These are phyloP conservation scores for Acanthurus tractus DNA, from an alignment of 2,797 vertebrate species.

Conservation along the genomic window DNA sequence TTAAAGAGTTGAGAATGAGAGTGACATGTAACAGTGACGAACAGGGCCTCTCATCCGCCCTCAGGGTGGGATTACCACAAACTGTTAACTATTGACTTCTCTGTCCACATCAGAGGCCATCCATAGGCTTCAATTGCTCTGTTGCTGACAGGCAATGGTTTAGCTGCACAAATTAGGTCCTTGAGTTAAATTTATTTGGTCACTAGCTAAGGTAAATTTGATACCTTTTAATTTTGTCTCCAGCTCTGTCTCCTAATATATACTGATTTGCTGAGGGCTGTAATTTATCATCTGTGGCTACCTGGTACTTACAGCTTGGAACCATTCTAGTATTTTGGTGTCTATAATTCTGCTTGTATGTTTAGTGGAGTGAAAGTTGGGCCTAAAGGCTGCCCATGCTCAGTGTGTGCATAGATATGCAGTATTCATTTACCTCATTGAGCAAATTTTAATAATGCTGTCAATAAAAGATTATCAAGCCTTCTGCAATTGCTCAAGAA, in stretches of 20 bases:
- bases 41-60: slow-evolving; percentile 41
- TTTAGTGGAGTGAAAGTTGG: slow-evolving; percentile 45
- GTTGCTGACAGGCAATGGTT: slow-evolving; percentile 64
- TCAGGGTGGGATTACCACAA: slow-evolving; percentile 59
- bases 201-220: slow-evolving; percentile 35
- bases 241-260: slow-evolving; percentile 51
- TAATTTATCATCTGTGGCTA: slow-evolving; percentile 69
- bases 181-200: slow-evolving; percentile 56
- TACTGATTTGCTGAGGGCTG: slow-evolving; percentile 45
- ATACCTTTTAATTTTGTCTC: slow-evolving; percentile 73
- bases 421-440: slow-evolving; percentile 39
- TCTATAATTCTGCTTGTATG: slow-evolving; percentile 62
- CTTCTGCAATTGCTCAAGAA: background rate
- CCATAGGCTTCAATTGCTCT: slow-evolving; percentile 37
- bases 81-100: slow-evolving; percentile 69
- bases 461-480: slow-evolving; percentile 53
- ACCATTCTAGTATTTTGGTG: slow-evolving; percentile 48
- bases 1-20: slow-evolving; percentile 44
- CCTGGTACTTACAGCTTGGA: slow-evolving; percentile 46
- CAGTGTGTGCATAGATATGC: slow-evolving; percentile 23
- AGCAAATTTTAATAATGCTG: slow-evolving; percentile 57
- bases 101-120: slow-evolving; percentile 65
- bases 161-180: slow-evolving; percentile 40
- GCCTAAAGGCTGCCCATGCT: slow-evolving; percentile 27
- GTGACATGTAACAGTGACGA: slow-evolving; percentile 45